A percentile compares a stretch with the other conserved stretches of the same genome.
Conservation (phyloP, 37 sponge, comb jelly and placozoan species). For the Halichondria panicea region DNA sequence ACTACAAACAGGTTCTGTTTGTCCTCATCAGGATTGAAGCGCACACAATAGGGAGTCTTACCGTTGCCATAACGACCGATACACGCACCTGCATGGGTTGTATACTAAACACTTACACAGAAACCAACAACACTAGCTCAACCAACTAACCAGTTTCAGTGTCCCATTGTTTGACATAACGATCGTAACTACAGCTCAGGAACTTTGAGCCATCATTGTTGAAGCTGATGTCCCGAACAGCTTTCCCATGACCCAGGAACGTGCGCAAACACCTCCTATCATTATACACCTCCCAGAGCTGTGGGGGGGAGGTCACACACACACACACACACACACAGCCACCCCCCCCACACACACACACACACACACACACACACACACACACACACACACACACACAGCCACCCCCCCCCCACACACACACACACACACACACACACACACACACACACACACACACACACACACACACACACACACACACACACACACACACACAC, state of each 20-base stretch:
- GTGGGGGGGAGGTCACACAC: background rate
- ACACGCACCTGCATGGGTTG: conserved; percentile 66
- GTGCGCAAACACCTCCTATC: conserved; percentile 88
- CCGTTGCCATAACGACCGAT: conserved; percentile 72
- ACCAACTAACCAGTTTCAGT: conserved; percentile 88
- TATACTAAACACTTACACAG: no score
- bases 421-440: background rate
- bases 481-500: background rate
- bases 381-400: background rate
- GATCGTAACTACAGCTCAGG: conserved; percentile 90
- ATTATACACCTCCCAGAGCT: conserved; percentile 97
- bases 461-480: background rate
- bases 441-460: background rate
- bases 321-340: background rate
- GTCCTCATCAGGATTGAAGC: conserved; percentile 96
- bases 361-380: background rate
- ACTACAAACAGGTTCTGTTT: conserved; percentile 92
- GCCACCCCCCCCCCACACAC: no score
- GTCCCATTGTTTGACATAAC: conserved; percentile 95
- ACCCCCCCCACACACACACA: background rate
- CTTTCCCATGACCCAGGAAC: conserved; percentile 87
- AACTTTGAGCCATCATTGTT: conserved; percentile 92
- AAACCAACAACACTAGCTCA: background rate
- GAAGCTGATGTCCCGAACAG: conserved; percentile 92
- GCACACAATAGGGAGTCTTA: conserved; percentile 93